phyloP scores from a whole-genome alignment of 2,113 vertebrate species.

The Xyliphius kryptos region DNA sequence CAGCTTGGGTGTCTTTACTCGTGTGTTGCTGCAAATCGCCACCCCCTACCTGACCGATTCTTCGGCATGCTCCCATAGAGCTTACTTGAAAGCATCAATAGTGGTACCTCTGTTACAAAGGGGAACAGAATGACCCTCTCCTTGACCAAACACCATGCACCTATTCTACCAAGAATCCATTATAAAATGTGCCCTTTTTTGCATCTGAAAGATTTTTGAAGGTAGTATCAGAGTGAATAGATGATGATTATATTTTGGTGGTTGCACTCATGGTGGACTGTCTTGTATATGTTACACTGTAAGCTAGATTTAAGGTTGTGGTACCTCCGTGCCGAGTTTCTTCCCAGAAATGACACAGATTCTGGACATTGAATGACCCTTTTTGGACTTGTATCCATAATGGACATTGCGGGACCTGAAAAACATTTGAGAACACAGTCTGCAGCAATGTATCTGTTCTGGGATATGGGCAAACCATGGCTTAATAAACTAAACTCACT shows the following conservation, averaged over 20 bases:
- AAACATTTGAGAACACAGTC: too few relatives aligned
- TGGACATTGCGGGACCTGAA: neutral
- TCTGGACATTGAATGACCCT: slow-evolving; percentile 39
- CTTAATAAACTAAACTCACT: too few relatives aligned
- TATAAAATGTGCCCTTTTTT: slow-evolving; percentile 24
- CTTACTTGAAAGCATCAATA: slow-evolving; percentile 23
- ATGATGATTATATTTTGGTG: too few relatives aligned
- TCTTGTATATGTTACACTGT: too few relatives aligned
- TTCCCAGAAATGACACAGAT: slow-evolving; percentile 59
- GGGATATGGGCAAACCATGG: too few relatives aligned
- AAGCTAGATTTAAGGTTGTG: too few relatives aligned
- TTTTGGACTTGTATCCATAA: slow-evolving; percentile 1
- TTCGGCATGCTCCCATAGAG: slow-evolving; percentile 22
- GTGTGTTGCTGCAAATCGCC: slow-evolving; percentile 44
- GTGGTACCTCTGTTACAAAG: slow-evolving; percentile 1
- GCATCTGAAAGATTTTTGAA: neutral
- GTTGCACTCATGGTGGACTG: too few relatives aligned
- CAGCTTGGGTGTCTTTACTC: slow-evolving; percentile 49
- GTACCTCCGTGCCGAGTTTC: slow-evolving; percentile 40
- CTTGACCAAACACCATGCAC: slow-evolving; percentile 6
- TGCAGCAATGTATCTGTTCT: too few relatives aligned
- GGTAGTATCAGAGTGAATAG: too few relatives aligned
- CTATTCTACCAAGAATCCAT: slow-evolving; percentile 21
- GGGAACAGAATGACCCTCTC: slow-evolving; percentile 25
- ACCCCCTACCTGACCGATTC: slow-evolving; percentile 5